A percentile compares a stretch with the other conserved stretches of the same genome.
phyloP scores from a whole-genome alignment of 30 jellyfish, hydroid and myxozoan species.

The Turritopsis dohrnii region DNA sequence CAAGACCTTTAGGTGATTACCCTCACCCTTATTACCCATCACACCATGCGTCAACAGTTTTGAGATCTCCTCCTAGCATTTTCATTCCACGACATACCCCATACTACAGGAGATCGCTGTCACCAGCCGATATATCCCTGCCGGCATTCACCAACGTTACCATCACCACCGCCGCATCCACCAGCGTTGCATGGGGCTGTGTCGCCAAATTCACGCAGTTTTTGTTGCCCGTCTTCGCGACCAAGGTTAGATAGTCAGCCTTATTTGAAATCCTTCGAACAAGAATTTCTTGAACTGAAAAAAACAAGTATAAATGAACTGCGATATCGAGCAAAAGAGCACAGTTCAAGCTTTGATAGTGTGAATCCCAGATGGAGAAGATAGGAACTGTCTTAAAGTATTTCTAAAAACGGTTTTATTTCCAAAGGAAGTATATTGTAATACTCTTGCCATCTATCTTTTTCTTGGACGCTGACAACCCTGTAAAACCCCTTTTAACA shows the following conservation, averaged over 20 bases:
- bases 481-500: too few species aligned
- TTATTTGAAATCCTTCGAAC: conserved; percentile 1
- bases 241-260: conserved; percentile 12
- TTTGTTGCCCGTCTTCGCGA: conserved; percentile 15
- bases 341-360: background rate
- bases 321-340: conserved; percentile 21
- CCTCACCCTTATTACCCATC: background rate
- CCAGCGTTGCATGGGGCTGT: conserved; percentile 1
- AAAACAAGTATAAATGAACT: conserved; percentile 22
- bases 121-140: conserved; percentile 21
- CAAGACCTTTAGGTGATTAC: conserved; percentile 12
- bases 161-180: conserved; percentile 10
- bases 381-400: too few species aligned
- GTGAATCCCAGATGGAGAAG: background rate
- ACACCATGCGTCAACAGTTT: background rate
- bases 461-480: too few species aligned
- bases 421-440: background rate
- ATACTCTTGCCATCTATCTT: background rate
- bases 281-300: conserved; percentile 20
- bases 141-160: conserved; percentile 5
- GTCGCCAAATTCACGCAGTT: background rate
- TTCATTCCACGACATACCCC: conserved; percentile 19
- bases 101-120: conserved; percentile 6
- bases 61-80: conserved; percentile 12
- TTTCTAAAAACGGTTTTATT: too few species aligned